Evolutionary conservation across 1,140 invertebrate species (phyloP).

Genomic region (Aethina tumida): DNA sequence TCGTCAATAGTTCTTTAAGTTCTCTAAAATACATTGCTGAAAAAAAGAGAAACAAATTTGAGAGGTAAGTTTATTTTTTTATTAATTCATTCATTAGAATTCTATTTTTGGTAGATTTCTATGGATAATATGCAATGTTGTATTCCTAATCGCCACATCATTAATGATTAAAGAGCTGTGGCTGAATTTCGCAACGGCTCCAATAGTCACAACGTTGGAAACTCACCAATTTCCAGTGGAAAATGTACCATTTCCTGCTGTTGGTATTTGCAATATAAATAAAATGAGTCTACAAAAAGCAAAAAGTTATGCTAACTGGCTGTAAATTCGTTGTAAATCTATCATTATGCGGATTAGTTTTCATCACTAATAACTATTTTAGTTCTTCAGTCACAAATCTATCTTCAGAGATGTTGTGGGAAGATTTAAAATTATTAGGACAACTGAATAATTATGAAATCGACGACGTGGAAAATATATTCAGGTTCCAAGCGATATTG

Average conservation of each 20-base stretch:
- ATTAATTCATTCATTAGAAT: conserved; percentile 1
- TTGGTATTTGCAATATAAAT: not conserved
- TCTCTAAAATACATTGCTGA: too few species aligned
- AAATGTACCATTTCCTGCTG: not conserved
- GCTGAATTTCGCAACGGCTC: conserved; percentile 1
- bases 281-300: not conserved
- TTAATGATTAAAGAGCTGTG: conserved; percentile 5
- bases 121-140: conserved; percentile 1
- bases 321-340: too few species aligned
- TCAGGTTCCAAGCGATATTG: conserved; percentile 16
- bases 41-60: too few species aligned
- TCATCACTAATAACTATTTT: too few species aligned
- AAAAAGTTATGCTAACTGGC: not conserved
- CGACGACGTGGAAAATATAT: conserved; percentile 6
- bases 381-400: too few species aligned
- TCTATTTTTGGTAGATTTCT: conserved; percentile 3
- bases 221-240: too few species aligned
- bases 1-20: too few species aligned
- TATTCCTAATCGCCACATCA: not conserved
- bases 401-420: too few species aligned
- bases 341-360: too few species aligned
- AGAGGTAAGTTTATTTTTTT: too few species aligned
- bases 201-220: not conserved
- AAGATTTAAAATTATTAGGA: conserved; percentile 17
- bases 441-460: conserved; percentile 20